Evolutionary conservation across 2,888 invertebrate genomes (phyloP).

Genomic region (Tortricodes alternella): DNA sequence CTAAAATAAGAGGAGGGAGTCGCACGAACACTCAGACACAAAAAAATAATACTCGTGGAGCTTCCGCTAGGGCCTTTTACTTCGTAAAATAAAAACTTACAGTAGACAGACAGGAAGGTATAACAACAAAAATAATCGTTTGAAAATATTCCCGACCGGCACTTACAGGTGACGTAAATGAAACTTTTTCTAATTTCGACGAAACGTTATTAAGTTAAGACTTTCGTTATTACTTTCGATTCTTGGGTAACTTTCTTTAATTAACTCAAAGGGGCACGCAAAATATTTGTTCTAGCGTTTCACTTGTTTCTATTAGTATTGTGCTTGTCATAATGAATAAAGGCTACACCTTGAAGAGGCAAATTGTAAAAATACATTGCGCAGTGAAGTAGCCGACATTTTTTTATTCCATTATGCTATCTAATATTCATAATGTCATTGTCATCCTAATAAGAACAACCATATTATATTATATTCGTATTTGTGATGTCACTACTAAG

Average conservation of each 20-base stretch:
- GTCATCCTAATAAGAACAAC: too few species aligned
- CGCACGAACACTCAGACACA: slow-evolving; percentile 12
- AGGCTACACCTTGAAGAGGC: background rate
- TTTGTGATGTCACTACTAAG: too few species aligned
- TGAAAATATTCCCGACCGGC: slow-evolving; percentile 37
- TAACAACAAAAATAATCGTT: slow-evolving; percentile 30
- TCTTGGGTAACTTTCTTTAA: slow-evolving; percentile 14
- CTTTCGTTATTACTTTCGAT: slow-evolving; percentile 26
- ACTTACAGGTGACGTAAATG: slow-evolving; percentile 37
- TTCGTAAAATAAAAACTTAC: slow-evolving; percentile 23
- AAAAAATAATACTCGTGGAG: slow-evolving; percentile 11
- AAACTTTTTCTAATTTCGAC: slow-evolving; percentile 44
- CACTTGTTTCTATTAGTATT: background rate
- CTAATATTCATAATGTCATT: too few species aligned
- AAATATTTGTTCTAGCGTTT: slow-evolving; percentile 14
- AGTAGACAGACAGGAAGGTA: slow-evolving; percentile 36
- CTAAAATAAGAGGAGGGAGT: slow-evolving; percentile 18
- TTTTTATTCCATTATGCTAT: too few species aligned
- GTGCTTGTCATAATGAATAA: background rate
- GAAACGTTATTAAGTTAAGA: slow-evolving; percentile 35
- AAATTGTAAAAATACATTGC: background rate
- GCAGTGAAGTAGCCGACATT: too few species aligned
- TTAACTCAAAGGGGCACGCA: slow-evolving; percentile 25
- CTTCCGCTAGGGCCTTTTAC: slow-evolving; percentile 12
- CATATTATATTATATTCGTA: too few species aligned